Evolutionary conservation across 2,797 vertebrate species (phyloP).

Genomic region (Rhabdophis nuchalis): DNA sequence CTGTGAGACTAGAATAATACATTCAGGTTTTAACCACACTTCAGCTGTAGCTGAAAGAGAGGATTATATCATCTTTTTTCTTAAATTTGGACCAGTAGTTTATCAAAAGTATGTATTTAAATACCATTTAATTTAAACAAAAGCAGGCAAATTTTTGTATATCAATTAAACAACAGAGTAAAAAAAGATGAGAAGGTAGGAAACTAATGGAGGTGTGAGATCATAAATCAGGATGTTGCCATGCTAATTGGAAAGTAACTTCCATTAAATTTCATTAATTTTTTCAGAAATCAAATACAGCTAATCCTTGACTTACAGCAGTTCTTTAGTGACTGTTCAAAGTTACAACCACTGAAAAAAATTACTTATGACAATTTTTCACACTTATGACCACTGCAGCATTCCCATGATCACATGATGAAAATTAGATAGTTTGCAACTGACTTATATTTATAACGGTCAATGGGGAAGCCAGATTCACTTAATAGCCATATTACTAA

Average conservation of each 20-base stretch:
- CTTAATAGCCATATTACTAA: background rate
- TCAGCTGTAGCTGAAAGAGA: background rate
- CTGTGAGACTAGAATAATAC: background rate
- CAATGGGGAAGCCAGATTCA: background rate
- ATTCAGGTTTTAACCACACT: background rate
- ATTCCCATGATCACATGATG: background rate
- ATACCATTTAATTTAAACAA: background rate
- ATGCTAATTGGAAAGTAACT: background rate
- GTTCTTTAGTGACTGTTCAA: background rate
- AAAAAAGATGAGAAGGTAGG: background rate
- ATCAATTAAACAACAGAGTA: background rate
- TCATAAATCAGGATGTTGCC: background rate
- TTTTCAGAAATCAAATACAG: background rate
- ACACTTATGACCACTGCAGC: background rate
- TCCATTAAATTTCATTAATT: background rate
- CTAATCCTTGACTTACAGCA: background rate
- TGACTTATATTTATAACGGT: background rate
- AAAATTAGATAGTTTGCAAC: background rate
- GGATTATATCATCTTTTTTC: no score
- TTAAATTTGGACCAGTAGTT: background rate
- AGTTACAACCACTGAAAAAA: background rate
- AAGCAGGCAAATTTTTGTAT: background rate
- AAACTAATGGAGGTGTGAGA: background rate
- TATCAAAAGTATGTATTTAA: background rate
- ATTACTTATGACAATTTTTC: background rate